Conservation (phyloP, 2,888 invertebrate species). For the Liodrosophila aerea region DNA sequence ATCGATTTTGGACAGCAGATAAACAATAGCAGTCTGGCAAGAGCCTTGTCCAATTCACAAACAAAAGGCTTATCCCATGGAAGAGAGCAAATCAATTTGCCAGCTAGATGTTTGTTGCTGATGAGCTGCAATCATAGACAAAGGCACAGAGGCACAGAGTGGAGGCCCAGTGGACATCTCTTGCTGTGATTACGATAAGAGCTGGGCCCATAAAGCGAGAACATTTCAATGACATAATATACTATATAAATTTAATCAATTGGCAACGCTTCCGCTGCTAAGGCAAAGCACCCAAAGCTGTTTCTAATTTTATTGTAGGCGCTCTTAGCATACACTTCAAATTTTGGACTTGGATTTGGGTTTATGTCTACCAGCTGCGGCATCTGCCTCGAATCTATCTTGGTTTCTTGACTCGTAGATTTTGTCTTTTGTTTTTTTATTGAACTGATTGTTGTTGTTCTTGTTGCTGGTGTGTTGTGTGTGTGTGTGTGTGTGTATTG, state of each 20-base stretch:
- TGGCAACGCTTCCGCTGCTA: slow-evolving; percentile 49
- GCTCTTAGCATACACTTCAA: slow-evolving; percentile 8
- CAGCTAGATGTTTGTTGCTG: too few relatives aligned
- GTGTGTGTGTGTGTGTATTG: too few relatives aligned
- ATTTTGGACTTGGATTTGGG: slow-evolving; percentile 7
- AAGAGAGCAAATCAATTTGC: slow-evolving; percentile 2
- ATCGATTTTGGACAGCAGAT: slow-evolving; percentile 31
- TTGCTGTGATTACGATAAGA: slow-evolving; percentile 35
- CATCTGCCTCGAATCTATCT: slow-evolving; percentile 21
- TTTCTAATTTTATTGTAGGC: slow-evolving; percentile 22
- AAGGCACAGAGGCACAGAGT: neutral
- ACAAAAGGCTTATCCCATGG: slow-evolving; percentile 33
- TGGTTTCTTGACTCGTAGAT: slow-evolving; percentile 23
- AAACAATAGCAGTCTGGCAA: slow-evolving; percentile 23
- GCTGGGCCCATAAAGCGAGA: slow-evolving; percentile 29
- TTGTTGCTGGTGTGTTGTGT: slow-evolving; percentile 15
- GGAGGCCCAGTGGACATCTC: neutral
- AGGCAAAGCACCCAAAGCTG: neutral
- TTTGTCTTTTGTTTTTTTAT: slow-evolving; percentile 29
- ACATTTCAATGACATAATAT: slow-evolving; percentile 57
- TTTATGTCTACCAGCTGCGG: slow-evolving; percentile 6
- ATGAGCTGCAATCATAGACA: slow-evolving; percentile 27
- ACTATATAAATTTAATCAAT: slow-evolving; percentile 72
- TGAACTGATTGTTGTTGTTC: slow-evolving; percentile 36
- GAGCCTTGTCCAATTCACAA: slow-evolving; percentile 32